These are phyloP conservation scores for Papio anubis DNA, from an alignment of 2,113 vertebrate genomes.

Conservation along the genomic window DNA sequence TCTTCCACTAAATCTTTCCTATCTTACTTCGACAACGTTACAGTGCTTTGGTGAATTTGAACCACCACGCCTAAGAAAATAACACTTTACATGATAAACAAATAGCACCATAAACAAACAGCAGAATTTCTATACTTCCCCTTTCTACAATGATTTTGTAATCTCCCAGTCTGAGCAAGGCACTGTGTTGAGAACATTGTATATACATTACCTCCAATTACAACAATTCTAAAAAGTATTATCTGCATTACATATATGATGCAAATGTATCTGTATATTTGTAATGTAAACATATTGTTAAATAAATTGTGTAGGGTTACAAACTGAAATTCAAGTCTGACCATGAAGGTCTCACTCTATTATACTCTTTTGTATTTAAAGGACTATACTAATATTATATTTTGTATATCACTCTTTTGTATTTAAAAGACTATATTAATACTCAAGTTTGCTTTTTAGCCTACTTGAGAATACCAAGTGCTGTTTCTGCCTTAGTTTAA, in stretches of 20 bases:
- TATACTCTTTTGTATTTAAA: constrained; percentile 37
- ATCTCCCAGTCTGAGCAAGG: background rate
- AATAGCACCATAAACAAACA: background rate
- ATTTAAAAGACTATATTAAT: background rate
- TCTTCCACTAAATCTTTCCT: background rate
- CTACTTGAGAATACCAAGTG: background rate
- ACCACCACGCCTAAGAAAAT: background rate
- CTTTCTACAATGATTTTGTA: constrained; percentile 16
- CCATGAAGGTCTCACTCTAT: background rate
- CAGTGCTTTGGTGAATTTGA: background rate
- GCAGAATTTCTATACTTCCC: background rate
- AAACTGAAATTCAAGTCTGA: background rate
- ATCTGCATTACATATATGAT: background rate
- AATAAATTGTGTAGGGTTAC: background rate
- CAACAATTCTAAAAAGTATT: background rate
- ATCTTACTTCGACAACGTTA: background rate
- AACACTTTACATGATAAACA: background rate
- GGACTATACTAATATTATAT: background rate
- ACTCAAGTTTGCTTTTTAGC: background rate
- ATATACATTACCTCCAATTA: background rate
- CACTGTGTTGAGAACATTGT: background rate
- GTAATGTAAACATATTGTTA: background rate
- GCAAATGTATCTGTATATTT: background rate
- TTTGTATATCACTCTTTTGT: background rate
- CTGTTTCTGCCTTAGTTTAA: background rate